These are phyloP conservation scores for Halesus radiatus DNA, from an alignment of 1,140 invertebrate genomes.

Conservation along the genomic window DNA sequence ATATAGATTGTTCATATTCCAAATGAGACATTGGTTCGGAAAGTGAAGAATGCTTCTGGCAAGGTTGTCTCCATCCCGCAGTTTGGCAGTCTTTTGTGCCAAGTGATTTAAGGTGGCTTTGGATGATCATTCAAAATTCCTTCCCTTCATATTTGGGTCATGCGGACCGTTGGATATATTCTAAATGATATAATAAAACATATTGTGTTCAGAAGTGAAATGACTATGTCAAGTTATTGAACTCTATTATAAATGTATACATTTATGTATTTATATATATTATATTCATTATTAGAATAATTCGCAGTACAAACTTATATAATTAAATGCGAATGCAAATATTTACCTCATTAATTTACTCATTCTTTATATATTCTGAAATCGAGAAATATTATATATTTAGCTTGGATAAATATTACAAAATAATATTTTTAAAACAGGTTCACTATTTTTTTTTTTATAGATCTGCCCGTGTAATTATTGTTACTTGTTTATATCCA, in stretches of 20 bases:
- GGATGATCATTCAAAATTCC: not conserved
- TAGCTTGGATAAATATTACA: not conserved
- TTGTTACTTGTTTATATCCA: not conserved
- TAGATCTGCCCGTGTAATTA: not conserved
- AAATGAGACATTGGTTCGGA: not conserved
- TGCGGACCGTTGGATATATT: not conserved
- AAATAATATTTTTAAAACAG: conserved; percentile 21
- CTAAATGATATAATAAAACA: conserved; percentile 25
- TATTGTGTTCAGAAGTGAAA: conserved; percentile 40
- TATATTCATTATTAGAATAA: conserved; percentile 27
- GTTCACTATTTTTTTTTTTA: not conserved
- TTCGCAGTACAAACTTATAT: conserved; percentile 27
- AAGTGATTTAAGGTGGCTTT: conserved; percentile 14
- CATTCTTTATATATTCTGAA: conserved; percentile 15
- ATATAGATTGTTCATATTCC: not conserved
- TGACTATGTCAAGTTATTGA: conserved; percentile 34
- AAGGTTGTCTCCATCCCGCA: not conserved
- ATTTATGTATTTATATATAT: conserved; percentile 17
- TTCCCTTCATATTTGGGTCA: conserved; percentile 5
- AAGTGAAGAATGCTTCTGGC: not conserved
- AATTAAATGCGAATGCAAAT: conserved; percentile 15
- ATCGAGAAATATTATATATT: conserved; percentile 19
- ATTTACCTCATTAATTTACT: conserved; percentile 36
- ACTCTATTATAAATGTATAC: conserved; percentile 16
- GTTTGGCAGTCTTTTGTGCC: conserved; percentile 13